phyloP scores from a whole-genome alignment of 2,888 invertebrate genomes.

The Halictus quadricinctus region DNA sequence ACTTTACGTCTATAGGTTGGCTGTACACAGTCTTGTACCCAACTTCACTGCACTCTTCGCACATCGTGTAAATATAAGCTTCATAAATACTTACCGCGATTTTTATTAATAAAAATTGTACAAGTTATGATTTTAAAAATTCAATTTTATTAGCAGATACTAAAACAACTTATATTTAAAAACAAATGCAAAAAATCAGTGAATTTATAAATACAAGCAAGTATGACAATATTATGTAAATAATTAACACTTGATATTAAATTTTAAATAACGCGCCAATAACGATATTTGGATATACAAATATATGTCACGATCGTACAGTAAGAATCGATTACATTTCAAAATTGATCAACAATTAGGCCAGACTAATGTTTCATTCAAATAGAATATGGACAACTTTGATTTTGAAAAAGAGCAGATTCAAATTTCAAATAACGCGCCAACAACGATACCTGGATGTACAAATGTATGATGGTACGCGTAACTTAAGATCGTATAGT shows the following conservation, averaged over 20 bases:
- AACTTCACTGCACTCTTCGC: background rate
- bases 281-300: background rate
- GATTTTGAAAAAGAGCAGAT: background rate
- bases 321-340: background rate
- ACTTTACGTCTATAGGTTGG: slow-evolving; percentile 1
- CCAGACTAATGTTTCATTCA: background rate
- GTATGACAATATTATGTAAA: background rate
- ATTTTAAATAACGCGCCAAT: background rate
- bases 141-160: background rate
- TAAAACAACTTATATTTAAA: background rate
- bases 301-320: background rate
- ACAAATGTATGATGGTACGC: too few relatives aligned
- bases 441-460: background rate
- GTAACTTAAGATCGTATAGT: background rate
- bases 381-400: background rate
- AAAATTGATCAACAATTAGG: background rate
- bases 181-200: background rate
- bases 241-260: background rate
- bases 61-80: too few relatives aligned
- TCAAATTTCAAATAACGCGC: background rate
- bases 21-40: background rate
- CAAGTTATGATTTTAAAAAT: background rate
- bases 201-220: background rate
- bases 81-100: too few relatives aligned
- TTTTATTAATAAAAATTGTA: background rate